phyloP scores from a whole-genome alignment of 2,888 invertebrate species.

The Zaprionus bogoriensis region DNA sequence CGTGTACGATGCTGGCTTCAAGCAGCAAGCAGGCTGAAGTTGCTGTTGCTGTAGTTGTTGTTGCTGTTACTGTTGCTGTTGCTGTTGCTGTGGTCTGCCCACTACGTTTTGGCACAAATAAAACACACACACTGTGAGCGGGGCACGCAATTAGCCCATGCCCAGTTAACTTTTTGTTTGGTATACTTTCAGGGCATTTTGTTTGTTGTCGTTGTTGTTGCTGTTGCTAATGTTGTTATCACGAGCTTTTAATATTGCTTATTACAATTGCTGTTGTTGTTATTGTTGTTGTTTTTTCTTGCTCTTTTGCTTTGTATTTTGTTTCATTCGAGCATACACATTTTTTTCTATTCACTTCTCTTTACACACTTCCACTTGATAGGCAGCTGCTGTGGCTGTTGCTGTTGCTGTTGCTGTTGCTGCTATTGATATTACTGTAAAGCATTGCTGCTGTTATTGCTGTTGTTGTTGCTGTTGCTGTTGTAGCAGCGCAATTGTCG shows the following conservation, averaged over 20 bases:
- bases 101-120: constrained; percentile 8
- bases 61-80: constrained; percentile 10
- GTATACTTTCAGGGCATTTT: constrained; percentile 19
- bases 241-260: constrained; percentile 41
- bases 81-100: constrained; percentile 12
- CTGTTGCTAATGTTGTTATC: constrained; percentile 57
- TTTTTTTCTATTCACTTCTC: constrained; percentile 50
- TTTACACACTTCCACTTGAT: constrained; percentile 67
- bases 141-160: no score
- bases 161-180: constrained; percentile 22
- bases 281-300: constrained; percentile 16
- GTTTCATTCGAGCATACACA: constrained; percentile 21
- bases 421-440: constrained; percentile 28
- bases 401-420: constrained; percentile 16
- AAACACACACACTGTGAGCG: constrained; percentile 48
- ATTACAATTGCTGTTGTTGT: constrained; percentile 24
- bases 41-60: constrained; percentile 33
- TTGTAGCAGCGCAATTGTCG: constrained; percentile 42
- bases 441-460: constrained; percentile 11
- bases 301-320: constrained; percentile 17
- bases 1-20: constrained; percentile 10
- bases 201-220: constrained; percentile 15
- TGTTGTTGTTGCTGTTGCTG: constrained; percentile 23
- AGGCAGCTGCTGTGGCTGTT: constrained; percentile 24
- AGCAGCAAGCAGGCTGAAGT: constrained; percentile 34